A percentile compares a stretch with the other conserved stretches of the same genome.
Conservation (phyloP, 2,113 vertebrate species). For the Nannospalax galili region DNA sequence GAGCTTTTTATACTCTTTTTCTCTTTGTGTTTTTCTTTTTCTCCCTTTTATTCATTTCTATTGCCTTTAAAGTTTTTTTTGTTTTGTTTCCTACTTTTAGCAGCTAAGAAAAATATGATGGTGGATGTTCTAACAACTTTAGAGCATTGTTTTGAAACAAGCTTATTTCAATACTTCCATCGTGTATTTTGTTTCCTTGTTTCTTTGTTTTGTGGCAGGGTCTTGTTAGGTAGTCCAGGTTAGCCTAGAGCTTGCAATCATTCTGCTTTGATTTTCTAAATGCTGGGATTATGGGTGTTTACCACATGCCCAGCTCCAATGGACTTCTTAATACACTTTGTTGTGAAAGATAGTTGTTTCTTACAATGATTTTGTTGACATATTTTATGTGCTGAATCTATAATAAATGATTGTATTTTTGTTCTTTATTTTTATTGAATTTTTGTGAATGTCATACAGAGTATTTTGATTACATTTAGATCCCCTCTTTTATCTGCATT, state of each 20-base stretch:
- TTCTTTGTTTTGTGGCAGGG: background rate
- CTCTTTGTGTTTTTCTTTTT: background rate
- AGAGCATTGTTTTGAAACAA: background rate
- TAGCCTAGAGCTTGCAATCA: background rate
- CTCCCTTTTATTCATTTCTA: background rate
- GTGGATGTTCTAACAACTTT: background rate
- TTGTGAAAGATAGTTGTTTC: background rate
- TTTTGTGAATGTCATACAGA: too few species aligned
- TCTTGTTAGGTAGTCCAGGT: background rate
- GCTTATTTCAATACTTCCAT: background rate
- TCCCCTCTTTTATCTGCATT: too few species aligned
- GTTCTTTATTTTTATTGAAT: too few species aligned
- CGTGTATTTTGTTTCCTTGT: background rate
- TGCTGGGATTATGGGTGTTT: too few species aligned
- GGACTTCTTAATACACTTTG: background rate
- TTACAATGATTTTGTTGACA: background rate
- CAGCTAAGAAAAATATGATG: background rate
- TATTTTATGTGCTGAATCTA: background rate
- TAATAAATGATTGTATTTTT: background rate
- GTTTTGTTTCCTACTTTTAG: background rate
- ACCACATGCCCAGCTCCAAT: background rate
- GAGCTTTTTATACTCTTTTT: background rate
- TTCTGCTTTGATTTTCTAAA: background rate
- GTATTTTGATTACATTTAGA: too few species aligned
- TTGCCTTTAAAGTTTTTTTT: background rate